phyloP scores from a whole-genome alignment of 2,888 invertebrate genomes.

The Pristionchus maxplancki region DNA sequence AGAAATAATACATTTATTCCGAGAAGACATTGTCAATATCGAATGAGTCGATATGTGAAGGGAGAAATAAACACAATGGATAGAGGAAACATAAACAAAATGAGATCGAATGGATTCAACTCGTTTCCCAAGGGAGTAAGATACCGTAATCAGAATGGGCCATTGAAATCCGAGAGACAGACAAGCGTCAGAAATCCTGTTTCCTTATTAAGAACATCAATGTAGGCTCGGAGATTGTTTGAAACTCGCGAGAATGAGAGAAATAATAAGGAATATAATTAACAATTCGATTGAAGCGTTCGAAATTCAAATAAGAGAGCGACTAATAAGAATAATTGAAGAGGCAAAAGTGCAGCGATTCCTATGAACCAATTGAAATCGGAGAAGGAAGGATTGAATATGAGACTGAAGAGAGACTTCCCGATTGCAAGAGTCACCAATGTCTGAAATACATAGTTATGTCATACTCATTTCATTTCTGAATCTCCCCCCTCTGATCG shows the following conservation, averaged over 20 bases:
- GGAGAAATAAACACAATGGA: background rate
- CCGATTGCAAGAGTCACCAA: constrained; percentile 12
- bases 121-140: background rate
- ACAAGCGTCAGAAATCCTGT: background rate
- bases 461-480: background rate
- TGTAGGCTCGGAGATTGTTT: background rate
- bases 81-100: constrained; percentile 5
- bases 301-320: constrained; percentile 38
- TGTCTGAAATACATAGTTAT: constrained; percentile 15
- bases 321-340: constrained; percentile 25
- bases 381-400: constrained; percentile 31
- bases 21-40: background rate
- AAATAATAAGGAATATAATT: background rate
- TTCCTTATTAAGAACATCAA: background rate
- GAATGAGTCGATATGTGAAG: constrained; percentile 9
- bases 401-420: background rate
- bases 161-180: background rate
- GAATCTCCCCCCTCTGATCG: background rate
- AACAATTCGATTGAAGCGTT: constrained; percentile 24
- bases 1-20: constrained; percentile 37
- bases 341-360: constrained; percentile 19
- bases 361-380: constrained; percentile 52
- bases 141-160: constrained; percentile 17
- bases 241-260: background rate
- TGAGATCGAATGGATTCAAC: constrained; percentile 22